Base-by-base conservation (phyloP, 64 coral and sea anemone species). In the Platygyra sinensis region DNA sequence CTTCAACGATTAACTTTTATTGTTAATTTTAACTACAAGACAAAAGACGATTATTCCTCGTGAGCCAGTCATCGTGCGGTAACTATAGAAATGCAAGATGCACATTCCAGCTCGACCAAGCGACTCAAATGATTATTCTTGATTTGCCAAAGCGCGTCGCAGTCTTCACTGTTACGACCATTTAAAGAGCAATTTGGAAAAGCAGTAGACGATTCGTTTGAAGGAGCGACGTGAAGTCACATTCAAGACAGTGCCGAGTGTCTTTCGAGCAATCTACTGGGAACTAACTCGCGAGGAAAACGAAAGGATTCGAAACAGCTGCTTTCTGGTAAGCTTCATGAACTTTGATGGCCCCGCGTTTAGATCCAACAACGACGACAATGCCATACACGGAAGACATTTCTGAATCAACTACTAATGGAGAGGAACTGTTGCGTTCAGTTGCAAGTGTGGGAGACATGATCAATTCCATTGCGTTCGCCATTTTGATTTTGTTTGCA, bases 401-500 rank as follows among this genome's bases (percentile, higher is more conserved):
- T 10, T 1, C 10, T 18, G 30, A 65, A 24, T 83, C 80, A 63
- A 61, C 80, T 22, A 19, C 60, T 13, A 46, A 20, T 36, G 80
- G 10, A 52, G 61, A 54, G 38, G 81, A 85, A 25, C 63, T 69
- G n/a, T 49, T 20, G 38, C 62, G 32, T 69, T 69, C 65, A 69
- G 65, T 69, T 3, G 24, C 74, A 30, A 89, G 73, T 80, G 39
- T 38, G 0, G 84, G 72, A 54, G 95, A 96, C 24, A 25, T 38
- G 15, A 87, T 96, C 17, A 94, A 93, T 42, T 91, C 82, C 36
- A 76, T 62, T 10, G 83, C 95, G 30, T 96, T 96, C 36, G 78
- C 80, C n/a, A 83, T 96, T 32, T 77, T 96, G 69, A 88, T 96
- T 38, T 62, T 87, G 52, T 96, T 96, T 77, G 94, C 92, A 57